Percentiles rank a stretch among this genome's conserved stretches.
Conservation (phyloP, 2,888 invertebrate species). For the Trichacis sp. region DNA sequence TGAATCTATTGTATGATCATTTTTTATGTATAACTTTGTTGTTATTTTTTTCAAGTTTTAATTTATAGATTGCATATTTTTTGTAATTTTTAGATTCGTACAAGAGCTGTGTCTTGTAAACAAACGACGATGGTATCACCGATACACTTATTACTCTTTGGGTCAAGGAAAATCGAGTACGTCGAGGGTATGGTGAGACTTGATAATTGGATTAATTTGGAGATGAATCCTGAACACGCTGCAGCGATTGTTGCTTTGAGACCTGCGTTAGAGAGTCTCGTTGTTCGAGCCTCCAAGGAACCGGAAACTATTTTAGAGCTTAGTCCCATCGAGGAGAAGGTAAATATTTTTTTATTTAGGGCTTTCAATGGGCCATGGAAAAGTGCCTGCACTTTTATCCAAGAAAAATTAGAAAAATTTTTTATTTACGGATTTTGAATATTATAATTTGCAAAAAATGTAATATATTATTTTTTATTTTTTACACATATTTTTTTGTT, state of each 20-base stretch:
- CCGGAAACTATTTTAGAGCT: conserved; percentile 83
- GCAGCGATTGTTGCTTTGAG: conserved; percentile 87
- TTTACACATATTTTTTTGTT: too few relatives aligned
- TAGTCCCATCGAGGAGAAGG: conserved; percentile 75
- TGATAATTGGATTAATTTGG: conserved; percentile 95
- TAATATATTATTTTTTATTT: too few relatives aligned
- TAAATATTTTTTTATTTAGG: conserved; percentile 56
- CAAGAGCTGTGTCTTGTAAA: conserved; percentile 95
- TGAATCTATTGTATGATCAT: too few relatives aligned
- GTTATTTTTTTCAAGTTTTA: too few relatives aligned
- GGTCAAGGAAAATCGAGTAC: conserved; percentile 87
- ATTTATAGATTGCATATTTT: too few relatives aligned
- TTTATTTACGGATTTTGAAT: neutral
- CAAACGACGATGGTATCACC: conserved; percentile 97
- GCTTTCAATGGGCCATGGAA: too few relatives aligned
- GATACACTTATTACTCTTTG: conserved; percentile 91
- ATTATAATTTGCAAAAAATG: too few relatives aligned
- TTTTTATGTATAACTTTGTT: too few relatives aligned
- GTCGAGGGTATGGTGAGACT: conserved; percentile 82
- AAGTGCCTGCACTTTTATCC: too few relatives aligned
- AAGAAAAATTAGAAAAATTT: too few relatives aligned
- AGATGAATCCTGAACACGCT: conserved; percentile 84
- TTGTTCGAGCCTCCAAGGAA: conserved; percentile 82
- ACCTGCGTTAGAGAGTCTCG: conserved; percentile 88
- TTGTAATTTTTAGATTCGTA: conserved; percentile 80